Percentiles rank a stretch among this genome's conserved stretches.
Conservation (phyloP, 2,888 invertebrate species). For the Amaurobius ferox region DNA sequence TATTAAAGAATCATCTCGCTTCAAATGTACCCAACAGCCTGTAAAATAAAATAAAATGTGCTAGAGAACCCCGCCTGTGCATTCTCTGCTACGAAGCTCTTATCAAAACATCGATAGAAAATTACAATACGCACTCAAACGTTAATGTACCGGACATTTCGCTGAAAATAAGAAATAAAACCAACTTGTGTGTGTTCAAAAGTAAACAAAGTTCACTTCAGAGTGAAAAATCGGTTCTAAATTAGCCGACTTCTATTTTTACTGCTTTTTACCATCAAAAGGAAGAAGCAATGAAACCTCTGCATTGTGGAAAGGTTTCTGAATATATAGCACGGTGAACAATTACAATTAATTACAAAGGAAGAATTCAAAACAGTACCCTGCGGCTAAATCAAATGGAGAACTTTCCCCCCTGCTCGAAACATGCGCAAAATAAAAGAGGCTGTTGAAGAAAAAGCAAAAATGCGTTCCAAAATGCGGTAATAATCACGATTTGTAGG, state of each 20-base stretch:
- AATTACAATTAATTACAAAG: conserved; percentile 69
- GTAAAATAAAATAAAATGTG: neutral
- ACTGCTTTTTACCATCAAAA: conserved; percentile 48
- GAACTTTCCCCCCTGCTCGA: conserved; percentile 72
- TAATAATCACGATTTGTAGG: conserved; percentile 68
- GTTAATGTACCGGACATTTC: conserved; percentile 35
- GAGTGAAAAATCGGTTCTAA: conserved; percentile 59
- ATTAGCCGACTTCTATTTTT: conserved; percentile 46
- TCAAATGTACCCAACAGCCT: neutral
- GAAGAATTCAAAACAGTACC: conserved; percentile 63
- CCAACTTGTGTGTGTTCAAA: conserved; percentile 40
- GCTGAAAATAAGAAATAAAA: conserved; percentile 38
- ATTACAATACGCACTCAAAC: neutral
- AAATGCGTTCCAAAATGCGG: conserved; percentile 47
- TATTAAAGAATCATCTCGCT: neutral
- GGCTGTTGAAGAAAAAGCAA: conserved; percentile 28
- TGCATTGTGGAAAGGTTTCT: conserved; percentile 12
- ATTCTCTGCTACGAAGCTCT: neutral
- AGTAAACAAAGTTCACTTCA: conserved; percentile 42
- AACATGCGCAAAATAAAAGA: conserved; percentile 31
- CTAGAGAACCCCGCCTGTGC: neutral
- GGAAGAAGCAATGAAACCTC: conserved; percentile 9
- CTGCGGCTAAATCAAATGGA: conserved; percentile 72
- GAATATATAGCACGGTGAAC: conserved; percentile 57
- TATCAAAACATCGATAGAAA: neutral